Base-by-base conservation (phyloP, 2,888 invertebrate species). In the Hoplodrina blanda region DNA sequence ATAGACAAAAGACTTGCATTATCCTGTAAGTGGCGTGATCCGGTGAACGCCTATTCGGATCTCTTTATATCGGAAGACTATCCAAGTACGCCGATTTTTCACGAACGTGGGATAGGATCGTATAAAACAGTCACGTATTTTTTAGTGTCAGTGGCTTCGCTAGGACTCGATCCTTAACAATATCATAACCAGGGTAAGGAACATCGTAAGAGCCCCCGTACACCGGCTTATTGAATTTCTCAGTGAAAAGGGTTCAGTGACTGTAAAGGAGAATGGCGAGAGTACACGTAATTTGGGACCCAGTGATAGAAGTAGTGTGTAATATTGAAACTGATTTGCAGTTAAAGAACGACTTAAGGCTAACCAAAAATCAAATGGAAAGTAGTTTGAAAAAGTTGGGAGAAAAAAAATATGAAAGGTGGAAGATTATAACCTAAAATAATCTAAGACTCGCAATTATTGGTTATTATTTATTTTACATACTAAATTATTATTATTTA, bases 101-200 rank as follows among this genome's bases (percentile, higher is more conserved):
- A 89, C 82, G 83, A 86, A 79, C 82, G 81, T 83, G 78, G 79
- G 80, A 78, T 84, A 83, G 84, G 80, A 89, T 91, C 88, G 85
- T 85, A 89, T 88, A 93, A 91, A 91, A 89, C 89, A 89, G 93
- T 92, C 93, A 93, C 93, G 92, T 93, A 90, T 87, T 88, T 90
- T 90, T 91, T 91, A 91, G 91, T 91, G 90, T 89, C 90, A 84
- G 91, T 91, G 90, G 89, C 88, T 88, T 87, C 80, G 84, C 80
- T 82, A 85, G 88, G 87, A 84, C 84, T 76, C 76, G 85, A 82
- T 87, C 85, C 87, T 89, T 91, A 89, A 91, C 91, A 91, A 92
- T 92, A 91, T 92, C 91, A 91, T 92, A 92, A 91, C 89, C 87
- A 87, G 85, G 82, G 84, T 85, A 81, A 82, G 78, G 77, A 79